Percentiles rank a stretch among this genome's conserved stretches.
These are phyloP conservation scores for Threskiornis aethiopicus DNA, from an alignment of 2,797 vertebrate genomes.

Conservation along the genomic window DNA sequence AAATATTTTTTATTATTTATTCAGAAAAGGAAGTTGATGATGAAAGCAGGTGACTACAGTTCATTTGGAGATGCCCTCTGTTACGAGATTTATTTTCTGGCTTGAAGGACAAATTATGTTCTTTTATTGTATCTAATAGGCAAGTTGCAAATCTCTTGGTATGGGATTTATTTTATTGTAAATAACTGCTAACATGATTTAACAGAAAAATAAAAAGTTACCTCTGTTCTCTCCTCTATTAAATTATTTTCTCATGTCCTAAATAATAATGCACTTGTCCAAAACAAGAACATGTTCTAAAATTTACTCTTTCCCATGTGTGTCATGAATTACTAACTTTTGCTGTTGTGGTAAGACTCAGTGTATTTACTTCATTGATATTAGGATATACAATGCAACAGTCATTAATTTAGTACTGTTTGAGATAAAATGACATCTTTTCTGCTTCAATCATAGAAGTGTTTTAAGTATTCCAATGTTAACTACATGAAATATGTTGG, in stretches of 20 bases:
- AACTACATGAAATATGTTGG: background rate
- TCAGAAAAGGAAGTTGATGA: background rate
- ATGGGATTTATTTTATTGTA: background rate
- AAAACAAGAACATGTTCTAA: background rate
- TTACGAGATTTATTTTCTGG: background rate
- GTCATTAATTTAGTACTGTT: background rate
- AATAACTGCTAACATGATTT: background rate
- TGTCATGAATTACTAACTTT: background rate
- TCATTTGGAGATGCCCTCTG: background rate
- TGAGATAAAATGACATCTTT: background rate
- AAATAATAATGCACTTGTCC: background rate
- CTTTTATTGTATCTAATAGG: background rate
- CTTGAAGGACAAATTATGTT: background rate
- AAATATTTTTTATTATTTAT: background rate
- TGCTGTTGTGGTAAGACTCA: background rate
- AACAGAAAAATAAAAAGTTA: background rate
- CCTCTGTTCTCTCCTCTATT: background rate
- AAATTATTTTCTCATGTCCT: background rate
- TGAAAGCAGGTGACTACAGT: background rate
- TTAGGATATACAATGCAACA: background rate
- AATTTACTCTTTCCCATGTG: background rate
- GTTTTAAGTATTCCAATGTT: background rate
- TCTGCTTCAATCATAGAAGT: background rate
- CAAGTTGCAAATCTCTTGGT: background rate
- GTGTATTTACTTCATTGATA: background rate